phyloP scores from a whole-genome alignment of 2,797 vertebrate species.

The Catostomus latipinnis region DNA sequence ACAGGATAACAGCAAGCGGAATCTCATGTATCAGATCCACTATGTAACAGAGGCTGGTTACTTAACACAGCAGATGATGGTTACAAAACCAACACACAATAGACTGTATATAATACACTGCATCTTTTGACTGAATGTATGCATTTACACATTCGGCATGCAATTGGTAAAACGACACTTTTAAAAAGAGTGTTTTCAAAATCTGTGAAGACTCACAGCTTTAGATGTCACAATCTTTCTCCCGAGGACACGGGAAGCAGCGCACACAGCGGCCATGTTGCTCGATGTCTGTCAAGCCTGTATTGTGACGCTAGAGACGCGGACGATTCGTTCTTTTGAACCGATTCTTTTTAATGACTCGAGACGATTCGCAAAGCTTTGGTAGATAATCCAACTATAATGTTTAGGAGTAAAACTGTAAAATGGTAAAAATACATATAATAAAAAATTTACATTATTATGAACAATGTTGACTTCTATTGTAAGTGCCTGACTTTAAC shows the following conservation, averaged over 20 bases:
- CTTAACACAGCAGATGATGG: constrained; percentile 26
- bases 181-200: not conserved
- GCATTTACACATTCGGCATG: too few species aligned
- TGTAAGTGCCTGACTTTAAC: too few species aligned
- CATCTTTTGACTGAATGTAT: not conserved
- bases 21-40: not conserved
- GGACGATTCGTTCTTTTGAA: too few species aligned
- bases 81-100: constrained; percentile 34
- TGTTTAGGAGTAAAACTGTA: too few species aligned
- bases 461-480: too few species aligned
- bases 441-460: too few species aligned
- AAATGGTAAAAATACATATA: too few species aligned
- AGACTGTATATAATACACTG: not conserved
- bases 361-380: too few species aligned
- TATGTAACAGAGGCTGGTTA: constrained; percentile 12
- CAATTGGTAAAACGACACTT: not conserved
- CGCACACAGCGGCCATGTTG: constrained; percentile 59
- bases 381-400: too few species aligned
- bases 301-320: too few species aligned
- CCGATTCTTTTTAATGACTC: too few species aligned
- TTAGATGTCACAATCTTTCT: constrained; percentile 58
- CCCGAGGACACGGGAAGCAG: constrained; percentile 59
- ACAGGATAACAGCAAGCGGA: not conserved
- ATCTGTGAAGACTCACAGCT: constrained; percentile 49
- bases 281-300: not conserved